These are phyloP conservation scores for Corydoras maculifer DNA, from an alignment of 2,113 vertebrate genomes.

Conservation along the genomic window DNA sequence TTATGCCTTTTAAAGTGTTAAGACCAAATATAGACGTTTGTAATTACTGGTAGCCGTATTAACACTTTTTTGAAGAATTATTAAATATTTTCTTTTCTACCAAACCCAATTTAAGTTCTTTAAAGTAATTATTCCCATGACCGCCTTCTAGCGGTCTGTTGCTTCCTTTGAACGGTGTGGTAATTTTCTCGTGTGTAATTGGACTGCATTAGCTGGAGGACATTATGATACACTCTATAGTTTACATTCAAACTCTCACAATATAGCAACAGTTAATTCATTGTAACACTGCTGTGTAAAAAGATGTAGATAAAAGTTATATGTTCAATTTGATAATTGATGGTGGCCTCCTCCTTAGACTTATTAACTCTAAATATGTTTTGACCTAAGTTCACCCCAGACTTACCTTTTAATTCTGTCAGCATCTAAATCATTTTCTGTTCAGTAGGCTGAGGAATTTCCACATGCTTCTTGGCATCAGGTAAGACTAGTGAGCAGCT, in stretches of 20 bases:
- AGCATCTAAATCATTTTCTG: background rate
- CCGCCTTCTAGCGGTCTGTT: background rate
- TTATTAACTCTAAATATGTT: background rate
- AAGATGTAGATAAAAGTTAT: background rate
- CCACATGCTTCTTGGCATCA: slow-evolving; percentile 7
- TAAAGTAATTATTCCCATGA: background rate
- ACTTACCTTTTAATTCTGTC: background rate
- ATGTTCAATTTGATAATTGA: background rate
- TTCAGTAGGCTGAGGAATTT: slow-evolving; percentile 2
- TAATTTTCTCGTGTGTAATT: slow-evolving; percentile 22
- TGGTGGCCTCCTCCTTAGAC: background rate
- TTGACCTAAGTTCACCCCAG: background rate
- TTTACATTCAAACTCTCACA: background rate
- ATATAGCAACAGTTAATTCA: background rate
- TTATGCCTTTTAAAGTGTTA: no score
- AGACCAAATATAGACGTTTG: no score
- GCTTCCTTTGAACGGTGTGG: background rate
- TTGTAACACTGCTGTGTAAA: background rate
- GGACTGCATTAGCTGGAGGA: slow-evolving; percentile 4
- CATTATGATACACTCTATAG: background rate
- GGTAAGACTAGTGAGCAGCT: slow-evolving; percentile 9
- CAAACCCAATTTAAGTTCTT: no score
- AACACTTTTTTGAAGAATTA: no score
- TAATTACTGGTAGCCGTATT: no score
- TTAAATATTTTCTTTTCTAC: no score